Percentiles rank a stretch among this genome's conserved stretches.
Conservation (phyloP, 2,888 invertebrate species). For the Lithodes maja region DNA sequence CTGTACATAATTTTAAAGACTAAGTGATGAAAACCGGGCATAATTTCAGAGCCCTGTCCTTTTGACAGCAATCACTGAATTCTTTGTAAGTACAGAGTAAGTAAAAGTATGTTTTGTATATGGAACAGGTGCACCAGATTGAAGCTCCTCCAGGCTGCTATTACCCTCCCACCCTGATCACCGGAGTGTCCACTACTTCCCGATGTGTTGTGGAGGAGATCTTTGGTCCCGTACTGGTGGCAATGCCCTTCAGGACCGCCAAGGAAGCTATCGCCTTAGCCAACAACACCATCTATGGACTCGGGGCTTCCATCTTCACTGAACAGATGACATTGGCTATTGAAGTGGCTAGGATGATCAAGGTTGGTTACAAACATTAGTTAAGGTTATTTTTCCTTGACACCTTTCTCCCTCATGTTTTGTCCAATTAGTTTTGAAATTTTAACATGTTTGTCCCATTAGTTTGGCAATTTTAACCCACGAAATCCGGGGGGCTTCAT, state of each 20-base stretch:
- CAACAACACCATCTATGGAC: conserved; percentile 77
- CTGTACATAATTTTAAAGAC: too few relatives aligned
- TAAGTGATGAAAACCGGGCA: too few relatives aligned
- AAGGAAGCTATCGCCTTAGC: conserved; percentile 78
- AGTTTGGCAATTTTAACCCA: too few relatives aligned
- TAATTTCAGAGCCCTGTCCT: too few relatives aligned
- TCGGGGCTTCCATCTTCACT: conserved; percentile 78
- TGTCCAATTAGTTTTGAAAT: too few relatives aligned
- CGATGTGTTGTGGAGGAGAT: conserved; percentile 77
- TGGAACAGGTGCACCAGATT: conserved; percentile 73
- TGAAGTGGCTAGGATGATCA: conserved; percentile 77
- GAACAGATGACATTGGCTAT: conserved; percentile 78
- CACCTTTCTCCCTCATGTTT: too few relatives aligned
- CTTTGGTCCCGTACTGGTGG: conserved; percentile 76
- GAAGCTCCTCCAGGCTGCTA: conserved; percentile 72
- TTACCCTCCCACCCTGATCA: conserved; percentile 75
- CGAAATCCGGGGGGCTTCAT: too few relatives aligned
- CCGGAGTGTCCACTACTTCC: conserved; percentile 76
- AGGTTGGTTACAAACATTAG: conserved; percentile 72
- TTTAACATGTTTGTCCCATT: too few relatives aligned
- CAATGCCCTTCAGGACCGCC: conserved; percentile 74
- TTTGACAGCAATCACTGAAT: too few relatives aligned
- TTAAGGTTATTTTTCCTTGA: too few relatives aligned
- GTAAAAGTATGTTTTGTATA: not conserved
- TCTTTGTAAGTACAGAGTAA: too few relatives aligned